These are phyloP conservation scores for Haliclona indistincta DNA, from an alignment of 37 sponge, comb jelly and placozoan genomes.

Conservation along the genomic window DNA sequence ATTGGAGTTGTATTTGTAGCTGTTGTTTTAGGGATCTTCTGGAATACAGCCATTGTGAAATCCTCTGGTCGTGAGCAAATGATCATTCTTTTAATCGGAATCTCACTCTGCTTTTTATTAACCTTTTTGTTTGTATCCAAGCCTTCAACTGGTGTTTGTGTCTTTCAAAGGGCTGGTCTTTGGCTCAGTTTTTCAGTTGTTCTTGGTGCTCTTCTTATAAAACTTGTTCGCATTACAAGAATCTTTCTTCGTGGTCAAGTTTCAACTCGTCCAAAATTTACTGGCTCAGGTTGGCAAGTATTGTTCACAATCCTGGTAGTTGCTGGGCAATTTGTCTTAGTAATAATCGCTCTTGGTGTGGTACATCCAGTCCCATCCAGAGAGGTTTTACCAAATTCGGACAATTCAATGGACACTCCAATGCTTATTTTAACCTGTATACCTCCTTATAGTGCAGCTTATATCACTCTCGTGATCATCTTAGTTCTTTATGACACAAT, in stretches of 20 bases:
- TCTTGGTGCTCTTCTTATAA: constrained; percentile 77
- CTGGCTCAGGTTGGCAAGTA: constrained; percentile 57
- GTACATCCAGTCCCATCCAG: constrained; percentile 18
- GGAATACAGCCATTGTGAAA: constrained; percentile 72
- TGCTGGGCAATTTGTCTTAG: constrained; percentile 38
- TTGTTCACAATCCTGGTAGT: constrained; percentile 64
- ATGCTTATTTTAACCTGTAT: constrained; percentile 42
- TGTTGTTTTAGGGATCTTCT: constrained; percentile 36
- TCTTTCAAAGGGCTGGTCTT: constrained; percentile 48
- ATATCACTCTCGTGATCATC: constrained; percentile 43
- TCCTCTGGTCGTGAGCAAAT: constrained; percentile 86
- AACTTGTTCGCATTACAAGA: constrained; percentile 75
- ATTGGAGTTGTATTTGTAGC: constrained; percentile 17
- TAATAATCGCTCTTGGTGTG: constrained; percentile 23
- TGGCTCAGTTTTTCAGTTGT: constrained; percentile 75
- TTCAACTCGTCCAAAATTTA: constrained; percentile 49
- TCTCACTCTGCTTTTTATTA: constrained; percentile 44
- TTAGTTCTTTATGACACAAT: constrained; percentile 44
- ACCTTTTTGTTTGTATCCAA: constrained; percentile 54
- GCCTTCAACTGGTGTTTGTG: constrained; percentile 45
- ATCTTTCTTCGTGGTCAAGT: constrained; percentile 47
- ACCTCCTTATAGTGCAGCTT: constrained; percentile 1
- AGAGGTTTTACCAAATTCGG: not conserved
- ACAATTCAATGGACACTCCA: constrained; percentile 20
- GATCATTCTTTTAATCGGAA: constrained; percentile 57